Evolutionary conservation across 1,140 invertebrate species (phyloP), one percentile per base, ranked within the genome.

Genomic region (Drosophila sp.): DNA sequence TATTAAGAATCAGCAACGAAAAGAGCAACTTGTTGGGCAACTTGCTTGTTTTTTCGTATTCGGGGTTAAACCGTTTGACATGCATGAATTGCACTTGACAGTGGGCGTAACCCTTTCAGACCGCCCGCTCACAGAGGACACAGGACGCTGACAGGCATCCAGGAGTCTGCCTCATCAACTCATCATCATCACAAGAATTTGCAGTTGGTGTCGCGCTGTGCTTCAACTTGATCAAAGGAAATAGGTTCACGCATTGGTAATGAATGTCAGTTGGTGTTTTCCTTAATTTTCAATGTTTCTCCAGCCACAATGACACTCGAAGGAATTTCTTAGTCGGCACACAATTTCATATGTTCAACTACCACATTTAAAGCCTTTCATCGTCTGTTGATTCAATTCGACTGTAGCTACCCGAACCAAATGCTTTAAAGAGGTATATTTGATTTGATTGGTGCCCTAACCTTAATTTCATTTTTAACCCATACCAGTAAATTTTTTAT

Each of bases 221-320:
- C 36, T 16, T 11, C n/a, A 62, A 34, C 43, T 40, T 73, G 80
- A 86, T 84, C 81, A 84, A 84, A 84, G 80, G 81, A 66, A 66
- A 38, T 40, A 9, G 34, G 40, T 71, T 77, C 56, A 41, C 67
- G 66, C 69, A 51, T 69, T 62, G 43, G 48, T 78, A 86, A 86
- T 74, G 70, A 71, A 75, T 72, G 65, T 74, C 70, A 64, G 69
- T 67, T 67, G 81, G 43, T 86, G 70, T 86, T 84, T 66, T 53
- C 51, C 56, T 80, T 86, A 80, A 86, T 86, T 71, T 86, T 50
- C 74, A 84, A 80, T 45, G 53, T 48, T 79, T 58, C 62, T 32
- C 54, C 43, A 58, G n/a, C 56, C 38, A 50, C 56, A 61, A 36
- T 25, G 53, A 41, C n/a, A 59, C 54, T 40, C 32, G 9, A 11